Evolutionary conservation across 2,113 vertebrate genomes (phyloP).

Genomic region (Aptenodytes patagonicus): DNA sequence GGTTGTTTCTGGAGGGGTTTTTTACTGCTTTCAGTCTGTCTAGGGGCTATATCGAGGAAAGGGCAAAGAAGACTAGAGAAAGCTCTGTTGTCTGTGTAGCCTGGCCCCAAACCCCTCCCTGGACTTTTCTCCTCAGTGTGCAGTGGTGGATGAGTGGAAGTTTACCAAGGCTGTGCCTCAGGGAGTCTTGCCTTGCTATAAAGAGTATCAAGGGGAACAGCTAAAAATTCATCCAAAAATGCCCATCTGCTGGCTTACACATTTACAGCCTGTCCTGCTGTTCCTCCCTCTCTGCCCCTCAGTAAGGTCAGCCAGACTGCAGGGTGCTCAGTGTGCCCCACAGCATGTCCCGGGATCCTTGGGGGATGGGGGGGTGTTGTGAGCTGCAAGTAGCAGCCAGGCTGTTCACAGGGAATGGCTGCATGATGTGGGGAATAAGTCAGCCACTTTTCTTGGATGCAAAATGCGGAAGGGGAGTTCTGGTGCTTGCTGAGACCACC

Average conservation of each 20-base stretch:
- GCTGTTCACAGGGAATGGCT: not conserved
- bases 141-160: not conserved
- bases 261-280: not conserved
- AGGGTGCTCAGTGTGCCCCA: fast-evolving
- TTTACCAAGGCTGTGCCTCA: not conserved
- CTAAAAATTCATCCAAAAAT: not conserved
- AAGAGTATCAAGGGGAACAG: not conserved
- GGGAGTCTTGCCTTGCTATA: not conserved
- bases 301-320: fast-evolving
- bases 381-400: too few relatives aligned
- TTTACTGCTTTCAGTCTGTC: not conserved
- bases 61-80: not conserved
- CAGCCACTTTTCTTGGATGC: fast-evolving
- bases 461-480: fast-evolving
- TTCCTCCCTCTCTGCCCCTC: too few relatives aligned
- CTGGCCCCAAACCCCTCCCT: not conserved
- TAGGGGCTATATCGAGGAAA: fast-evolving
- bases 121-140: fast-evolving
- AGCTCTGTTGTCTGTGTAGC: not conserved
- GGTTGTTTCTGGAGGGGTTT: not conserved
- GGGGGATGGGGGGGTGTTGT: fast-evolving
- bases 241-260: not conserved
- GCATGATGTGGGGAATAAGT: fast-evolving
- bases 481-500: not conserved
- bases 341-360: fast-evolving